phyloP scores from a whole-genome alignment of 2,888 invertebrate species.

The Leptinotarsa peninsularis region DNA sequence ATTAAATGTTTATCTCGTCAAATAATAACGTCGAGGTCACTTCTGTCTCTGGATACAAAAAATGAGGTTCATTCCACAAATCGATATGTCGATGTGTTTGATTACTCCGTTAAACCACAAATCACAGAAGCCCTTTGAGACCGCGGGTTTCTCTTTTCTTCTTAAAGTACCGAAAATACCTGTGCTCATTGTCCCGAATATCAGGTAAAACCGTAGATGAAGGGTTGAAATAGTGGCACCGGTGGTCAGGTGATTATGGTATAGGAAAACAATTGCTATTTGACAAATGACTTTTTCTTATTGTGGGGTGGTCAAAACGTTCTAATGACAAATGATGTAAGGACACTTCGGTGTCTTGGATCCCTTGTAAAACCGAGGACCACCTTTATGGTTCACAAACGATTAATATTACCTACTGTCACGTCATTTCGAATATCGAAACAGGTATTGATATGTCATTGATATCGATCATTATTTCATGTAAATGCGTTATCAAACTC shows the following conservation, averaged over 20 bases:
- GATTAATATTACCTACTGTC: slow-evolving; percentile 59
- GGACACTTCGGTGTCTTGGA: slow-evolving; percentile 58
- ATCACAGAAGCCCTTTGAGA: not conserved
- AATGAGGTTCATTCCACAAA: not conserved
- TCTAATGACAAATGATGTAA: slow-evolving; percentile 67
- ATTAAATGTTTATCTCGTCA: too few relatives aligned
- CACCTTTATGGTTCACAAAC: slow-evolving; percentile 61
- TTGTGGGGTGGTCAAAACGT: slow-evolving; percentile 63
- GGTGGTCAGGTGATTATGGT: slow-evolving; percentile 58
- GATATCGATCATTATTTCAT: slow-evolving; percentile 49
- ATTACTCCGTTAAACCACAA: not conserved
- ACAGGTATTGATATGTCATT: slow-evolving; percentile 51
- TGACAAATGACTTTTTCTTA: slow-evolving; percentile 66
- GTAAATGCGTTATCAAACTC: slow-evolving; percentile 43
- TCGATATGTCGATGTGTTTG: not conserved
- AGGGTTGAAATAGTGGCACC: slow-evolving; percentile 55
- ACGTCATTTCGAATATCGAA: slow-evolving; percentile 51
- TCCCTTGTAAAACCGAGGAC: slow-evolving; percentile 60
- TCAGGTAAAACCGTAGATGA: slow-evolving; percentile 48
- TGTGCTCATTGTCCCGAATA: not conserved
- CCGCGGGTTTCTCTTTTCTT: not conserved
- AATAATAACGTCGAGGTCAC: not conserved
- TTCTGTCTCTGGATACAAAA: not conserved
- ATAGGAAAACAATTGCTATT: slow-evolving; percentile 62
- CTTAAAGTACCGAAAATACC: slow-evolving; percentile 16